Percentiles rank a stretch among this genome's conserved stretches.
These are phyloP conservation scores for Panzeria rudis DNA, from an alignment of 2,888 invertebrate genomes.

Conservation along the genomic window DNA sequence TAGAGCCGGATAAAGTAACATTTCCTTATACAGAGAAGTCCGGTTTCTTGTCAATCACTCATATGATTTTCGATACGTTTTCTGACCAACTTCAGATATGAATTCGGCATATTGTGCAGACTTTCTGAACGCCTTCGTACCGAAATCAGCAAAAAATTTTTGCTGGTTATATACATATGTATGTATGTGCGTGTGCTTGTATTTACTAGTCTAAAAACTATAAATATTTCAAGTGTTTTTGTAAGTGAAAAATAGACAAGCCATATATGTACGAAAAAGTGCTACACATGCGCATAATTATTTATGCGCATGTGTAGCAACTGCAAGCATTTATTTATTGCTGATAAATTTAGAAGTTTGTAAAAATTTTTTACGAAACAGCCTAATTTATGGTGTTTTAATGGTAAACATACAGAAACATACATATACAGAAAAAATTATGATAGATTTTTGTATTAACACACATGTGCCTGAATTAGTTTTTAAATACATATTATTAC, in stretches of 20 bases:
- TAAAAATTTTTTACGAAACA: not conserved
- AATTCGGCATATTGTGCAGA: too few relatives aligned
- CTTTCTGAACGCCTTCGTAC: too few relatives aligned
- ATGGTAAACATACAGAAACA: constrained; percentile 11
- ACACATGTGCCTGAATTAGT: not conserved
- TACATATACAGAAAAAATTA: too few relatives aligned
- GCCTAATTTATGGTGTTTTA: constrained; percentile 40
- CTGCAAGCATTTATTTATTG: not conserved
- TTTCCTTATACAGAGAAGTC: too few relatives aligned
- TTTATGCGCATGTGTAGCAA: constrained; percentile 17
- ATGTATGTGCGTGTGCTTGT: not conserved
- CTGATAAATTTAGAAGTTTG: constrained; percentile 19
- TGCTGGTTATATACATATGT: not conserved
- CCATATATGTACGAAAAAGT: not conserved
- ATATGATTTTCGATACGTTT: too few relatives aligned
- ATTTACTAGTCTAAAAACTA: constrained; percentile 19
- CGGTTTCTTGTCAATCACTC: too few relatives aligned
- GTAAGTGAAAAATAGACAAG: constrained; percentile 18
- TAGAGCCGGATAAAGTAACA: too few relatives aligned
- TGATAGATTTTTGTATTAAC: too few relatives aligned
- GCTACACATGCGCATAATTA: constrained; percentile 68
- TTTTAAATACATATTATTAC: too few relatives aligned
- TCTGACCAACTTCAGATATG: too few relatives aligned
- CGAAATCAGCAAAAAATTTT: too few relatives aligned
- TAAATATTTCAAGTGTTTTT: constrained; percentile 63